Evolutionary conservation across 2,888 invertebrate genomes (phyloP), one percentile per base, ranked within the genome.

Genomic region (Epistrophe grossulariae): DNA sequence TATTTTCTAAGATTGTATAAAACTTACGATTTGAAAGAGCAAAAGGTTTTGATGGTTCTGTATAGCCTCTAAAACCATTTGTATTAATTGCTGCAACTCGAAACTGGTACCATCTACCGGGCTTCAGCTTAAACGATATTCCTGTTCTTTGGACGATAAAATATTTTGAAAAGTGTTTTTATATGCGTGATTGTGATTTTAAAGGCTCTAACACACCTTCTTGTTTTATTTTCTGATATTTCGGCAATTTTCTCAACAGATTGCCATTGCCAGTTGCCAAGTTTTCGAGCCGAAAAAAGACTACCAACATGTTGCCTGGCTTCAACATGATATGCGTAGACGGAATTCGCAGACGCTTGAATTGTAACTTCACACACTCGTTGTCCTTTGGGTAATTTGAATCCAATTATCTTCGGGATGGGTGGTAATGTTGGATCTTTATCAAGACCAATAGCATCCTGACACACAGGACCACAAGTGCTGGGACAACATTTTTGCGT

Each of bases 61-160:
- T 96, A 90, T 95, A 97, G 11, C 97, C 97, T 84, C 95, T 93
- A 6, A 96, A 96, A 0, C 97, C 97, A 70, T 95, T 94, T 1
- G 94, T 94, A 90, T 95, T 96, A 4, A 97, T 94, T 0, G 96
- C 95, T 0, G 96, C 96, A 6, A 96, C 95, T n/a, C 96, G 94
- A 90, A 96, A 96, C 89, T 96, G 95, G 92, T 96, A 97, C 96
- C 96, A 96, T 66, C 95, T 94, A 5, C 96, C 96, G 0, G 96
- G 95, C 90, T 91, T 91, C 79, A 93, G 89, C 70, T 92, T 92
- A 50, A 93, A 92, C n/a, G 90, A 90, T 40, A 92, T 91, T 66
- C 91, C 90, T 59, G 90, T 92, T 89, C 93, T 93, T 84, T 84
- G 70, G 45, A 45, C 5, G 70, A 50, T 19, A 43, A 38, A 38